Conservation (phyloP, 1,140 invertebrate species). For the Hycleus phaleratus region DNA sequence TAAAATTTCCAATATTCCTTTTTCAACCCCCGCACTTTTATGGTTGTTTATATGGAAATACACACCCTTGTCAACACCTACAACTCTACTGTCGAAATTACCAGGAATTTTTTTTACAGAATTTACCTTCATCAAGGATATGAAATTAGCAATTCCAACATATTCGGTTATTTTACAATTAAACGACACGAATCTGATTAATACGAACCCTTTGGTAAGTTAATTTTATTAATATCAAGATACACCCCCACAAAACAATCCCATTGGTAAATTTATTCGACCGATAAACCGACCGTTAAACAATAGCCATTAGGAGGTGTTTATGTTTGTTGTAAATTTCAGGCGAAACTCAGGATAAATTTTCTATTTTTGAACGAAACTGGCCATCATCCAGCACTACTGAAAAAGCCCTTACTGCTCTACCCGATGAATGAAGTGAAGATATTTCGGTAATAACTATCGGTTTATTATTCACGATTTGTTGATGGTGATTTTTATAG, state of each 20-base stretch:
- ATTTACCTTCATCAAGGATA: slow-evolving; percentile 8
- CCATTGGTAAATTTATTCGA: neutral
- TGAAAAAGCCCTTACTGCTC: neutral
- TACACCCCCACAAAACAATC: neutral
- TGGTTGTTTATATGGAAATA: neutral
- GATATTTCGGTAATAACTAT: slow-evolving; percentile 14
- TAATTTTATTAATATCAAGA: neutral
- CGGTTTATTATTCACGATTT: neutral
- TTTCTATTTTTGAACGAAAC: slow-evolving; percentile 5
- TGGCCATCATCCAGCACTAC: slow-evolving; percentile 1
- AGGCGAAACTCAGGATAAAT: slow-evolving; percentile 9
- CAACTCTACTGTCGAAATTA: neutral
- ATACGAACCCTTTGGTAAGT: slow-evolving; percentile 10
- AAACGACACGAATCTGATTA: slow-evolving; percentile 15
- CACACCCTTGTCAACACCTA: neutral
- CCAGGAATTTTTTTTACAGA: slow-evolving; percentile 8
- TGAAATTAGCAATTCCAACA: neutral
- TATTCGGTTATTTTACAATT: slow-evolving; percentile 8
- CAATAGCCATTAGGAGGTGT: neutral
- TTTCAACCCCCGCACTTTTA: neutral
- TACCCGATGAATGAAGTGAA: slow-evolving; percentile 13
- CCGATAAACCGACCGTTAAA: neutral
- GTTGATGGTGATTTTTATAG: slow-evolving; percentile 22
- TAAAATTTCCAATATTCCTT: neutral
- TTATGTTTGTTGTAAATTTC: neutral